phyloP scores from a whole-genome alignment of 1,140 invertebrate genomes.

The Saccostrea echinata region DNA sequence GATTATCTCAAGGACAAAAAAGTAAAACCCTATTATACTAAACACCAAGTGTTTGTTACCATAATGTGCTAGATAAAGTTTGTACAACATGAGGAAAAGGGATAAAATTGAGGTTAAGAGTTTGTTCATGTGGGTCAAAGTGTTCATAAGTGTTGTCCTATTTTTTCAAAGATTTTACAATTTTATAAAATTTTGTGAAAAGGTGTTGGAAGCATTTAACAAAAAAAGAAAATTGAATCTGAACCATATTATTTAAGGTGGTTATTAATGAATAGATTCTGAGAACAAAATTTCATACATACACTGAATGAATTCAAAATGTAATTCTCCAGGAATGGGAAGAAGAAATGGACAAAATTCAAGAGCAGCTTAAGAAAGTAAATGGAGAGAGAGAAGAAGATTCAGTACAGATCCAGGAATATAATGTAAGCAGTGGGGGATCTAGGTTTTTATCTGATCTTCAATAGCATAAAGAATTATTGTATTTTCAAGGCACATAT shows the following conservation, averaged over 20 bases:
- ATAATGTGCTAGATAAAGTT: too few relatives aligned
- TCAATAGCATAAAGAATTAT: too few relatives aligned
- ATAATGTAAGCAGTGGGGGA: conserved; percentile 76
- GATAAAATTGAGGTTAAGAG: too few relatives aligned
- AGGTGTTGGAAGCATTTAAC: neutral
- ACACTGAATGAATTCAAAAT: neutral
- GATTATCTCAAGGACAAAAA: conserved; percentile 77
- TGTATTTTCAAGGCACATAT: too few relatives aligned
- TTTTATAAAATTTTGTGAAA: neutral
- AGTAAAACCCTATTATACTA: conserved; percentile 53
- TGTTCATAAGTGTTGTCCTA: too few relatives aligned
- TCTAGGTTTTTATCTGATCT: neutral
- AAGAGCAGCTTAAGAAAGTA: conserved; percentile 69
- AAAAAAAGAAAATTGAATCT: conserved; percentile 69
- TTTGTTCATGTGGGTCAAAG: too few relatives aligned
- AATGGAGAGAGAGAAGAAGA: conserved; percentile 75
- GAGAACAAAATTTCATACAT: conserved; percentile 11
- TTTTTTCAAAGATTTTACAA: neutral
- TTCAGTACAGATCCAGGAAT: conserved; percentile 75
- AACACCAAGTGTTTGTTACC: too few relatives aligned
- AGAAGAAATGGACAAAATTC: conserved; percentile 69
- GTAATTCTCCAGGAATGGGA: conserved; percentile 71
- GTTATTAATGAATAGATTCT: conserved; percentile 32
- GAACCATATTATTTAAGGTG: neutral
- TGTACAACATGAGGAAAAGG: too few relatives aligned